Evolutionary conservation across 2,888 invertebrate species (phyloP).

Genomic region (Meganola albula): DNA sequence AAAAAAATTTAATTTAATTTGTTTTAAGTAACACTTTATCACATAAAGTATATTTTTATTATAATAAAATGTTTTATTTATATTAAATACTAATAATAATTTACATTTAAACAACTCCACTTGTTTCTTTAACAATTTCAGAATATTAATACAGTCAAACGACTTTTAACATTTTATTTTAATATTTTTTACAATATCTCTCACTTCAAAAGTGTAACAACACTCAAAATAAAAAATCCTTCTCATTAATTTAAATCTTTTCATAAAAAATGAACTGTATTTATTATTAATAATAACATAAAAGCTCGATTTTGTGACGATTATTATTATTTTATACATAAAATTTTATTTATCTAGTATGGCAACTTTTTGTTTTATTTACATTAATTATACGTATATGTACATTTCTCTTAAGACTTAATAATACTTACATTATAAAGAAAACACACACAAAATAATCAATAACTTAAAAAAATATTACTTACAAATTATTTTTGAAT

Average conservation of each 20-base stretch:
- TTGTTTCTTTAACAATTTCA: conserved; percentile 24
- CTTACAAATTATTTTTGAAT: too few relatives aligned
- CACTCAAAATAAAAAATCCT: conserved; percentile 9
- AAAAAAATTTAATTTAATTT: too few relatives aligned
- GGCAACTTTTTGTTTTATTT: conserved; percentile 54
- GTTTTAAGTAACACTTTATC: conserved; percentile 28
- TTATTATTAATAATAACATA: conserved; percentile 29
- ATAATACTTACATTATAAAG: too few relatives aligned
- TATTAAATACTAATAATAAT: conserved; percentile 35
- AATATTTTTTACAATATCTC: conserved; percentile 6
- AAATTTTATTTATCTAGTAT: conserved; percentile 40
- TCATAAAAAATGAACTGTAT: conserved; percentile 20
- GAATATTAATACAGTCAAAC: conserved; percentile 22
- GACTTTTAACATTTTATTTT: conserved; percentile 14
- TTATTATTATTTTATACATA: conserved; percentile 32
- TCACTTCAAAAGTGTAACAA: conserved; percentile 30
- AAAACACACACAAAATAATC: too few relatives aligned
- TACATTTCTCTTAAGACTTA: too few relatives aligned
- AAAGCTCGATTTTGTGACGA: conserved; percentile 48
- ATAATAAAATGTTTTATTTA: too few relatives aligned
- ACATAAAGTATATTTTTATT: conserved; percentile 32
- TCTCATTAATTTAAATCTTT: conserved; percentile 11
- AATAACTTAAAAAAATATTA: too few relatives aligned
- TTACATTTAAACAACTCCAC: conserved; percentile 43
- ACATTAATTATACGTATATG: conserved; percentile 37